phyloP scores from a whole-genome alignment of 2,113 vertebrate genomes.

The Mustela nigripes region DNA sequence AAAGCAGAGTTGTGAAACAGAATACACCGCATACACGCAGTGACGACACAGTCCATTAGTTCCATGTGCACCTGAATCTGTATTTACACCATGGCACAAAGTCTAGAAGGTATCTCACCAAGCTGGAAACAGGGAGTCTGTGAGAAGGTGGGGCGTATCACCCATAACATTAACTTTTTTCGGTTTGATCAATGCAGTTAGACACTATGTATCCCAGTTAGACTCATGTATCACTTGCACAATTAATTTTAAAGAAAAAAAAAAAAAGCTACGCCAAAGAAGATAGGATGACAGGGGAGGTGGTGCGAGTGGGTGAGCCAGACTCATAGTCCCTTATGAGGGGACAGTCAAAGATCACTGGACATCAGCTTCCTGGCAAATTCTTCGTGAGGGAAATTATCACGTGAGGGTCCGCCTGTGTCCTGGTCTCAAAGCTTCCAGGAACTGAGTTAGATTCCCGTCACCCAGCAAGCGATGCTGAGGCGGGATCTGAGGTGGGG shows the following conservation, averaged over 20 bases:
- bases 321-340: not conserved
- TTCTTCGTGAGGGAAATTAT: not conserved
- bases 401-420: not conserved
- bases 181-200: conserved; percentile 61
- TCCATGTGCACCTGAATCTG: not conserved
- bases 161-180: not conserved
- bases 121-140: not conserved
- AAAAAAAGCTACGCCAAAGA: conserved; percentile 4
- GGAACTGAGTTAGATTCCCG: not conserved
- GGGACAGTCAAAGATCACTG: not conserved
- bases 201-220: conserved; percentile 5
- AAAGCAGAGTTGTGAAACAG: not conserved
- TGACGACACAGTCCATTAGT: not conserved
- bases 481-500: not conserved
- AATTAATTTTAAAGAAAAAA: conserved; percentile 63
- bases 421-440: not conserved
- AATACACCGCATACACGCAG: accelerated
- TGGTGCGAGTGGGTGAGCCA: not conserved
- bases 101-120: not conserved
- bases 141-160: not conserved
- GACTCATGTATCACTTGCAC: conserved; percentile 41
- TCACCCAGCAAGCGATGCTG: accelerated
- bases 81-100: not conserved
- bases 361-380: not conserved
- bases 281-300: not conserved